Evolutionary conservation across 2,797 vertebrate species (phyloP).

Genomic region (Rhynchotus rufescens): DNA sequence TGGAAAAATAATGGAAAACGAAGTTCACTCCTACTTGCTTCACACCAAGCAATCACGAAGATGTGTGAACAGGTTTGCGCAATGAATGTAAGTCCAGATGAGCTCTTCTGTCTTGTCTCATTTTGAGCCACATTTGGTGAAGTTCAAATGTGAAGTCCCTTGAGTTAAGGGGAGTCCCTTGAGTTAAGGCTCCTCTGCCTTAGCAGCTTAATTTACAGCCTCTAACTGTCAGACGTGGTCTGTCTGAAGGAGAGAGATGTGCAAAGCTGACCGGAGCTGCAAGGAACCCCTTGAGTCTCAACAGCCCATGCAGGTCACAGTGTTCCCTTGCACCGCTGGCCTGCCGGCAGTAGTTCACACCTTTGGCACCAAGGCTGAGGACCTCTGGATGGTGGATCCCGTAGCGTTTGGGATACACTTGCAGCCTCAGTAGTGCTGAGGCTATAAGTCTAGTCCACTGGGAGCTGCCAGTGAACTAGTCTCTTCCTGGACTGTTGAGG

Average conservation of each 20-base stretch:
- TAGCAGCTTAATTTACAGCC: too few relatives aligned
- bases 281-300: neutral
- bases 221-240: too few relatives aligned
- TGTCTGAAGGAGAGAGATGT: neutral
- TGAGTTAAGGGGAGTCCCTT: neutral
- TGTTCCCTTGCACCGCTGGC: neutral
- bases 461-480: too few relatives aligned
- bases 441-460: too few relatives aligned
- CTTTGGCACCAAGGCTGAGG: neutral
- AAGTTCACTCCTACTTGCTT: neutral
- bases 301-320: too few relatives aligned
- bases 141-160: neutral
- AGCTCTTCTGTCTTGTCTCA: neutral
- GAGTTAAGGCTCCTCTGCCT: neutral
- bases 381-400: neutral
- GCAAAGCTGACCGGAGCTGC: neutral
- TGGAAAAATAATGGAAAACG: neutral
- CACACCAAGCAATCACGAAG: neutral
- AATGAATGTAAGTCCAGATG: accelerated
- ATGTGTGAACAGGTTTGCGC: neutral
- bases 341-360: too few relatives aligned
- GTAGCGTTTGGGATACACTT: too few relatives aligned
- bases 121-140: neutral
- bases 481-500: neutral
- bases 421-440: too few relatives aligned